These are phyloP conservation scores for Rhinoptilus africanus DNA, from an alignment of 2,113 vertebrate species.

Conservation along the genomic window DNA sequence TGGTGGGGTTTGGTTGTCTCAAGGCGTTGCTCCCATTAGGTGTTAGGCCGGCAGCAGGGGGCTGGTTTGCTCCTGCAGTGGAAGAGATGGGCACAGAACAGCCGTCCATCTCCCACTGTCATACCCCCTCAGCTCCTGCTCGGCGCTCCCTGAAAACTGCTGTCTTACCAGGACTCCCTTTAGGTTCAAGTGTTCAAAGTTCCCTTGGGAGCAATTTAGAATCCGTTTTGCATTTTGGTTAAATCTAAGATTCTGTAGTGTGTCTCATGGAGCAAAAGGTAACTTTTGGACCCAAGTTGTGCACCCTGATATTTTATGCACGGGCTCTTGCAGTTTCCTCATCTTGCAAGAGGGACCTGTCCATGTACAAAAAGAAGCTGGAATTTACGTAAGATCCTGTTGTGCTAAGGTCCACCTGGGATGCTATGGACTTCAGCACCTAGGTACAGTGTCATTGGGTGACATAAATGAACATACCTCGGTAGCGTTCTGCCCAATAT, in stretches of 20 bases:
- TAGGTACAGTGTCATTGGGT: background rate
- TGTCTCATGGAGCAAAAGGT: background rate
- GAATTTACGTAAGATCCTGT: background rate
- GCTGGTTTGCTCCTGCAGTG: background rate
- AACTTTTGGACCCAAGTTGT: background rate
- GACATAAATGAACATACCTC: background rate
- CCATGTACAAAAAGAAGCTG: background rate
- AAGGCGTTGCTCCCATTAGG: background rate
- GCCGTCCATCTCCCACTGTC: background rate
- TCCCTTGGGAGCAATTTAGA: background rate
- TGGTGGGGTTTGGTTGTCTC: background rate
- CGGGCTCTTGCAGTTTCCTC: background rate
- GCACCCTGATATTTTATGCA: background rate
- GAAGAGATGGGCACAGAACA: background rate
- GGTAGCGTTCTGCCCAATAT: background rate
- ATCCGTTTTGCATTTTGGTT: background rate
- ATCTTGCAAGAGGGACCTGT: background rate
- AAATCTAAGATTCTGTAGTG: background rate
- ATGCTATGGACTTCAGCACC: background rate
- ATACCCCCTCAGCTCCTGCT: background rate
- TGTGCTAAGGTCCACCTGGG: background rate
- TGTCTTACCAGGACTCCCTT: background rate
- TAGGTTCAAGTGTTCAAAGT: background rate
- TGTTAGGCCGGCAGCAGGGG: background rate
- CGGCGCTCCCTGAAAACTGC: background rate